phyloP scores from a whole-genome alignment of 2,113 vertebrate species.

The Pterocles orientalis region DNA sequence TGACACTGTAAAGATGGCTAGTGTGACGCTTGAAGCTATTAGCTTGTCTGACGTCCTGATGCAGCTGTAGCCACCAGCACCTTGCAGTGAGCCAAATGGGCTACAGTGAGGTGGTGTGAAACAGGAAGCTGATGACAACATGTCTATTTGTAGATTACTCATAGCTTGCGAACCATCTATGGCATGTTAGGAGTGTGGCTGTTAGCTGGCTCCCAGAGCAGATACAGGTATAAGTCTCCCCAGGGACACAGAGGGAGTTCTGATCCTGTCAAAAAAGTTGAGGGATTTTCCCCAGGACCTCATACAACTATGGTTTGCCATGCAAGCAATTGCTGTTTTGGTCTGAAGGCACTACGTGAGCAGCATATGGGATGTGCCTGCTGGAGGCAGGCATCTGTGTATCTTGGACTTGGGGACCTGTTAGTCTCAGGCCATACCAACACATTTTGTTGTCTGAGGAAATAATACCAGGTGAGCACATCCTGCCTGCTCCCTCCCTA shows the following conservation, averaged over 20 bases:
- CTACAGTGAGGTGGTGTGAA: neutral
- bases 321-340: neutral
- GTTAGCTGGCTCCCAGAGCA: neutral
- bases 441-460: neutral
- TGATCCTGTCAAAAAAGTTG: neutral
- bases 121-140: neutral
- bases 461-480: neutral
- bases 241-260: neutral
- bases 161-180: fast-evolving
- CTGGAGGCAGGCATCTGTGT: neutral
- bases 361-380: neutral
- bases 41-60: neutral
- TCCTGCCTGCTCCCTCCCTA: neutral
- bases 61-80: neutral
- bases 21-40: no score
- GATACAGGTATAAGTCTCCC: neutral
- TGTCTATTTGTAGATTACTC: neutral
- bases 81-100: neutral
- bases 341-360: neutral
- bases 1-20: neutral
- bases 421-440: neutral
- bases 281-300: neutral
- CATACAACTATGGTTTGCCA: neutral
- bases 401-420: neutral
- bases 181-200: neutral